Percentiles rank a stretch among this genome's conserved stretches.
phyloP scores from a whole-genome alignment of 2,113 vertebrate species.

The Paracanthobrama guichenoti region DNA sequence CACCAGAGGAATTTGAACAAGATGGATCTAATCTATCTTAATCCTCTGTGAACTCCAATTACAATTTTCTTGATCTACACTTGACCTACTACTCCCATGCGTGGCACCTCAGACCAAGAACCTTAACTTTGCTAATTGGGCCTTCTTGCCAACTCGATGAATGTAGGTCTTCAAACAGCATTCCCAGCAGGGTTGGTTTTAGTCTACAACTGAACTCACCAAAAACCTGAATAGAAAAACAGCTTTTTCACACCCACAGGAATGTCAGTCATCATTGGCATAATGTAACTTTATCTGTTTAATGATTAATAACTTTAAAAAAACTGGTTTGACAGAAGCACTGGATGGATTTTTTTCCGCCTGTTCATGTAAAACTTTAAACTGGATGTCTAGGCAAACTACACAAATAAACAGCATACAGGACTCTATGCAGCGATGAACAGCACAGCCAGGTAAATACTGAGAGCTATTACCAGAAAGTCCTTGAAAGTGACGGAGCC shows the following conservation, averaged over 20 bases:
- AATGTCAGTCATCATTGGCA: background rate
- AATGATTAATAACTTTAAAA: conserved; percentile 19
- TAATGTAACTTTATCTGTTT: background rate
- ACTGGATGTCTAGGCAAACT: background rate
- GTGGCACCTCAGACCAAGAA: conserved; percentile 7
- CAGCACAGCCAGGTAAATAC: background rate
- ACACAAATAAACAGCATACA: background rate
- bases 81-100: conserved; percentile 34
- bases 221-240: background rate
- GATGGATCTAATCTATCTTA: conserved; percentile 23
- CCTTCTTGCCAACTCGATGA: conserved; percentile 6
- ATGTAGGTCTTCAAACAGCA: background rate
- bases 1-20: conserved; percentile 16
- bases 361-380: background rate
- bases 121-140: conserved; percentile 21
- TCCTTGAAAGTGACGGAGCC: conserved; percentile 3
- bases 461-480: conserved; percentile 12
- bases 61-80: conserved; percentile 31
- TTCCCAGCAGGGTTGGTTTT: background rate
- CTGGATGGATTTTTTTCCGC: background rate
- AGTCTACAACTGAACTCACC: background rate
- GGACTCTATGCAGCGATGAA: background rate
- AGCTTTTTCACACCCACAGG: background rate
- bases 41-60: conserved; percentile 37
- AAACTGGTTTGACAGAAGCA: background rate